These are phyloP conservation scores for Caenorhabditis sp. DNA, from an alignment of 2,888 invertebrate species.

Conservation along the genomic window DNA sequence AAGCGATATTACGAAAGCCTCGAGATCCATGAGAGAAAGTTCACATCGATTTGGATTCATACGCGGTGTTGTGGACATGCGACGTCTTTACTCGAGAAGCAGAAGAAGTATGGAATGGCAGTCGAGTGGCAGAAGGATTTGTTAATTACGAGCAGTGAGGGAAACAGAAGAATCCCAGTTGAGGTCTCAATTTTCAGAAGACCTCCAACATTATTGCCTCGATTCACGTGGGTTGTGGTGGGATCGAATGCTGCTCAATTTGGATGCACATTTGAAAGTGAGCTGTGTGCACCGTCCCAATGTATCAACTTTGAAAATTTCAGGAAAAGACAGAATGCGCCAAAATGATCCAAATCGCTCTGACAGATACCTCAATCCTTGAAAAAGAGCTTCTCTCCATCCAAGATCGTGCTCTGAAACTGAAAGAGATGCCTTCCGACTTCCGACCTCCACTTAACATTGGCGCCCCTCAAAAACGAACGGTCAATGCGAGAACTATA, in stretches of 20 bases:
- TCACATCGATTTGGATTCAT: slow-evolving; percentile 86
- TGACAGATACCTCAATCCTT: slow-evolving; percentile 60
- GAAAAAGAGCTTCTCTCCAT: slow-evolving; percentile 70
- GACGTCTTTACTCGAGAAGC: slow-evolving; percentile 85
- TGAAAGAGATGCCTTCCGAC: slow-evolving; percentile 40
- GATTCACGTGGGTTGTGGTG: slow-evolving; percentile 85
- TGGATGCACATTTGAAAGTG: slow-evolving; percentile 84
- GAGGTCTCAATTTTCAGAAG: slow-evolving; percentile 68
- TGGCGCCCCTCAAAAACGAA: slow-evolving; percentile 60
- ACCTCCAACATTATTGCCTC: slow-evolving; percentile 81
- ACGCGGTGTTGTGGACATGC: slow-evolving; percentile 84
- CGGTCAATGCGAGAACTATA: slow-evolving; percentile 67
- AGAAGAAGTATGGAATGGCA: slow-evolving; percentile 85
- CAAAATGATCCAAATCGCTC: slow-evolving; percentile 45
- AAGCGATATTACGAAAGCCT: slow-evolving; percentile 72
- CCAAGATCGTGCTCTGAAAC: slow-evolving; percentile 70
- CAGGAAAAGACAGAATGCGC: slow-evolving; percentile 62
- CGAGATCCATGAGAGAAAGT: slow-evolving; percentile 86
- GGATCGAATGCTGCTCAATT: slow-evolving; percentile 87
- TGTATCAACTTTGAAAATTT: background rate
- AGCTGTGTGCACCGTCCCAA: background rate
- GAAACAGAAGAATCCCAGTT: no score
- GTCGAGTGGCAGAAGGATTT: slow-evolving; percentile 86
- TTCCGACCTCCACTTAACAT: slow-evolving; percentile 39
- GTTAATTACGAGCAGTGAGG: slow-evolving; percentile 84